A percentile compares a stretch with the other conserved stretches of the same genome.
Conservation (phyloP, 2,113 vertebrate species). For the Neomonachus schauinslandi region DNA sequence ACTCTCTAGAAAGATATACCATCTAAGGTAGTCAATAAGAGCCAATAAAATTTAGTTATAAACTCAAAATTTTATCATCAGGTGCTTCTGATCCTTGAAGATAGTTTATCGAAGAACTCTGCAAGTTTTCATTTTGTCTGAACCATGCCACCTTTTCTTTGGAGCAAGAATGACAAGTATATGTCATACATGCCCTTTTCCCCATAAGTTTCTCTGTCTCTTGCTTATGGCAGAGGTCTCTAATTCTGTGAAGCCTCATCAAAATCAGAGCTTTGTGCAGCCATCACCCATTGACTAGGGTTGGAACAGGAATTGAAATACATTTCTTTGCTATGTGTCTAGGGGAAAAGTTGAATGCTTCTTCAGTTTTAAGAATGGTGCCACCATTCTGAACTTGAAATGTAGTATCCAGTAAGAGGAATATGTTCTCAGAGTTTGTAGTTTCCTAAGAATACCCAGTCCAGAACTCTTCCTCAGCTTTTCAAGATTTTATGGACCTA, state of each 20-base stretch:
- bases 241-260: neutral
- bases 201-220: neutral
- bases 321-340: neutral
- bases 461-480: constrained; percentile 2
- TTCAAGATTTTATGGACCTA: neutral
- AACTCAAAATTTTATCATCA: neutral
- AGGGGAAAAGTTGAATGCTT: neutral
- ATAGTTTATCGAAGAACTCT: neutral
- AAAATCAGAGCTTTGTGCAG: neutral
- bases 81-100: neutral
- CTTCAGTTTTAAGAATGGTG: neutral
- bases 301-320: neutral
- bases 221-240: neutral
- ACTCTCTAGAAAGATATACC: neutral
- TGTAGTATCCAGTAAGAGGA: neutral
- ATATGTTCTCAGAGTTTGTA: neutral
- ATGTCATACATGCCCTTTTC: neutral
- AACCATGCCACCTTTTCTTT: neutral
- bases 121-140: neutral
- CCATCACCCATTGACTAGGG: neutral
- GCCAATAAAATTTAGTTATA: neutral
- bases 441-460: neutral
- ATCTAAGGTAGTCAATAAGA: neutral
- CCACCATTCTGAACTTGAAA: neutral
- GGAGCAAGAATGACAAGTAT: neutral